A percentile compares a stretch with the other conserved stretches of the same genome.
phyloP scores from a whole-genome alignment of 2,113 vertebrate genomes.

The Barbus barbus region DNA sequence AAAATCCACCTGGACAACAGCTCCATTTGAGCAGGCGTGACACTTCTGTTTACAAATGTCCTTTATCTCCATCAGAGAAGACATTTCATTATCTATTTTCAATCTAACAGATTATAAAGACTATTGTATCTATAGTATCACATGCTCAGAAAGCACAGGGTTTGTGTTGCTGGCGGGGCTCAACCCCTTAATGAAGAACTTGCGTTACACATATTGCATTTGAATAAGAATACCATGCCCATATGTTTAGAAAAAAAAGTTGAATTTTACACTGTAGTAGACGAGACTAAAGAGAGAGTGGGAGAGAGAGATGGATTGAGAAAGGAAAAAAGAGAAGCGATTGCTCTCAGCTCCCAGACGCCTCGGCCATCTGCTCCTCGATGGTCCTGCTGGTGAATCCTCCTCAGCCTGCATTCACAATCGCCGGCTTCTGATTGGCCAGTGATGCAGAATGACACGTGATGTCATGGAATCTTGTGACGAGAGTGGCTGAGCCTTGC shows the following conservation, averaged over 20 bases:
- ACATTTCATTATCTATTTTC: not conserved
- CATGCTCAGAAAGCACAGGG: not conserved
- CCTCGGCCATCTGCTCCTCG: conserved; percentile 51
- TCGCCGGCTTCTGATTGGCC: conserved; percentile 29
- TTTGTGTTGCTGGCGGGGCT: conserved; percentile 1
- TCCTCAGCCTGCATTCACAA: conserved; percentile 35
- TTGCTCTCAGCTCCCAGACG: conserved; percentile 44
- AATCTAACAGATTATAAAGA: not conserved
- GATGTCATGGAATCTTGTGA: conserved; percentile 53
- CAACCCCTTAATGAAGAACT: conserved; percentile 4
- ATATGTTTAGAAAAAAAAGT: conserved; percentile 26
- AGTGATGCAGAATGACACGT: conserved; percentile 21
- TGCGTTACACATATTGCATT: conserved; percentile 6
- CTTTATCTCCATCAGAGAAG: not conserved
- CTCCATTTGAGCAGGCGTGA: not conserved
- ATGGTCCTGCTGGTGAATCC: conserved; percentile 44
- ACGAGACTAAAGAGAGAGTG: not conserved
- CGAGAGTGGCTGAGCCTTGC: not conserved
- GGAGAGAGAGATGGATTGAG: not conserved
- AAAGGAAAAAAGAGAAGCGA: conserved; percentile 21
- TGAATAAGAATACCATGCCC: conserved; percentile 14
- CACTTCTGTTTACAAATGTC: not conserved
- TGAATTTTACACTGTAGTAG: not conserved
- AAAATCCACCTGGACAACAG: not conserved
- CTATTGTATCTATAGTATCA: not conserved